These are phyloP conservation scores for Perca fluviatilis DNA, from an alignment of 2,113 vertebrate species.

Conservation along the genomic window DNA sequence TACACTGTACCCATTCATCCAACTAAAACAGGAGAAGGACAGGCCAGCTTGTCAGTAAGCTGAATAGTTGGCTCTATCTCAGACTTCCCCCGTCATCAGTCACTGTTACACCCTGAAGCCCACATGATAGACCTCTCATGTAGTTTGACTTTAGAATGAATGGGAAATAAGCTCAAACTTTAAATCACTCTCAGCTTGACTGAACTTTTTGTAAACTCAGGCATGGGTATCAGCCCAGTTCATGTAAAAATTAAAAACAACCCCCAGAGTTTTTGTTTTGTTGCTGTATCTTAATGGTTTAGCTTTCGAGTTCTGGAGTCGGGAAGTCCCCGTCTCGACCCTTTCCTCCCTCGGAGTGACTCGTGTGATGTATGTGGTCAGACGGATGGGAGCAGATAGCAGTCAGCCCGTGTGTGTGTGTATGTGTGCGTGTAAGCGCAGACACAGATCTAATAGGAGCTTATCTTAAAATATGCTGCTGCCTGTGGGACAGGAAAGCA, in stretches of 20 bases:
- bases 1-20: not conserved
- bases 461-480: slow-evolving; percentile 61
- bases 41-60: not conserved
- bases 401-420: slow-evolving; percentile 1
- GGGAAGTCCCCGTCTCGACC: slow-evolving; percentile 57
- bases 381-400: slow-evolving; percentile 52
- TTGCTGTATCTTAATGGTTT: not conserved
- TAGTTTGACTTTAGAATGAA: not conserved
- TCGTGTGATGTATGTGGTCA: slow-evolving; percentile 31
- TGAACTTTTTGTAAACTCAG: not conserved
- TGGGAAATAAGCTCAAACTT: not conserved
- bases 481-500: slow-evolving; percentile 69
- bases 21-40: not conserved
- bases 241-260: not conserved
- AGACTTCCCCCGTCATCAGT: not conserved
- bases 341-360: slow-evolving; percentile 55
- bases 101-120: not conserved
- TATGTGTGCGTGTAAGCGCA: slow-evolving; percentile 12
- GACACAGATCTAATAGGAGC: slow-evolving; percentile 44
- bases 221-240: not conserved
- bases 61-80: not conserved
- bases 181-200: not conserved
- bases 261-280: not conserved
- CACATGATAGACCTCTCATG: slow-evolving; percentile 8
- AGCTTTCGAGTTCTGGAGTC: not conserved